Percentiles rank a stretch among this genome's conserved stretches.
These are phyloP conservation scores for Elegia similella DNA, from an alignment of 2,888 invertebrate genomes.

Conservation along the genomic window DNA sequence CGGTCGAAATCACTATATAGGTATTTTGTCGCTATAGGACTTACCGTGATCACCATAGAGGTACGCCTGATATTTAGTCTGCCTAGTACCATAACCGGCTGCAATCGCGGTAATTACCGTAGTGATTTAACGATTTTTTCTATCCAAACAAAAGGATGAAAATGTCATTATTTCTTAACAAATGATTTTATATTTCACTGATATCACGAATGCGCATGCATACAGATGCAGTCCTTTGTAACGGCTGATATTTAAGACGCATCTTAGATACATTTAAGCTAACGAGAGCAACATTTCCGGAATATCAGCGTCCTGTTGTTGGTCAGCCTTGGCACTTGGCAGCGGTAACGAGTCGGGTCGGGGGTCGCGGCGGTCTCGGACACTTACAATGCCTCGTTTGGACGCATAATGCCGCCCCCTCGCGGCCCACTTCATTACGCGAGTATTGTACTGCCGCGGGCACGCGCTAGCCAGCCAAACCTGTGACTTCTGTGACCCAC, in stretches of 20 bases:
- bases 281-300: slow-evolving; percentile 38
- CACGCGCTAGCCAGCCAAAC: slow-evolving; percentile 45
- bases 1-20: too few relatives aligned
- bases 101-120: too few relatives aligned
- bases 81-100: too few relatives aligned
- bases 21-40: too few relatives aligned
- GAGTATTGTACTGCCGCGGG: slow-evolving; percentile 66
- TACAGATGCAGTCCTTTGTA: not conserved
- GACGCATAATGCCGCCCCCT: slow-evolving; percentile 74
- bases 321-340: slow-evolving; percentile 34
- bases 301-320: slow-evolving; percentile 24
- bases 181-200: too few relatives aligned
- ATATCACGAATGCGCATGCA: not conserved
- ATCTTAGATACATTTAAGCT: slow-evolving; percentile 21
- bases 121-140: too few relatives aligned
- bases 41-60: too few relatives aligned
- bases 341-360: slow-evolving; percentile 62
- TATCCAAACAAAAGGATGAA: too few relatives aligned
- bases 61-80: too few relatives aligned
- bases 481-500: slow-evolving; percentile 58
- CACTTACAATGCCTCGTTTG: slow-evolving; percentile 74
- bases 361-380: slow-evolving; percentile 53
- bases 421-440: slow-evolving; percentile 80
- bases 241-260: too few relatives aligned
- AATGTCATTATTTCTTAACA: too few relatives aligned